phyloP scores from a whole-genome alignment of 2,797 vertebrate species.

The Amblyraja radiata region DNA sequence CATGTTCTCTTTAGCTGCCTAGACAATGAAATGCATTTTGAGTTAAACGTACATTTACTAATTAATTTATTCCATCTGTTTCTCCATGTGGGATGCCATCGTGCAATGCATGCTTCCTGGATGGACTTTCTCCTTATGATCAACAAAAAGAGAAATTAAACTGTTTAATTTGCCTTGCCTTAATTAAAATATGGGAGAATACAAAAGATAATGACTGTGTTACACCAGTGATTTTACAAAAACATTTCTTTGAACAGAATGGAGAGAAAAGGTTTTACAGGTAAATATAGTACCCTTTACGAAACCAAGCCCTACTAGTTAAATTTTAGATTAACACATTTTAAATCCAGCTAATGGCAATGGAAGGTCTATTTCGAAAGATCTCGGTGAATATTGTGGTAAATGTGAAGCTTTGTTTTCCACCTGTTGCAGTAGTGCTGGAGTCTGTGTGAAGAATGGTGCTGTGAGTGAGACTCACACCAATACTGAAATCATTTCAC shows the following conservation, averaged over 20 bases:
- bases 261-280: not conserved
- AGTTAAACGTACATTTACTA: conserved; percentile 71
- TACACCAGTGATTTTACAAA: not conserved
- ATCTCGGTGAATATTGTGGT: not conserved
- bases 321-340: not conserved
- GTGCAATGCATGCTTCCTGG: conserved; percentile 66
- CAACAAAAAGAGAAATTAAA: conserved; percentile 59
- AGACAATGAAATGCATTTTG: conserved; percentile 76
- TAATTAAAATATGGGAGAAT: not conserved
- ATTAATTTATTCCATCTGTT: conserved; percentile 87
- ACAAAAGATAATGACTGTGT: not conserved
- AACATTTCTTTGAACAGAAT: not conserved
- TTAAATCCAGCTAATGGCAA: not conserved
- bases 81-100: conserved; percentile 61
- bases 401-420: not conserved
- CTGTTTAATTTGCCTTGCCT: not conserved
- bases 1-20: conserved; percentile 60
- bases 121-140: conserved; percentile 62
- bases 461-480: not conserved
- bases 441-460: not conserved
- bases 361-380: not conserved
- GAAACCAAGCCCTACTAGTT: not conserved
- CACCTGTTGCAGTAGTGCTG: not conserved
- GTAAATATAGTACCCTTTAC: not conserved
- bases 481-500: not conserved